A percentile compares a stretch with the other conserved stretches of the same genome.
phyloP scores from a whole-genome alignment of 2,888 invertebrate genomes.

The Apamea monoglypha region DNA sequence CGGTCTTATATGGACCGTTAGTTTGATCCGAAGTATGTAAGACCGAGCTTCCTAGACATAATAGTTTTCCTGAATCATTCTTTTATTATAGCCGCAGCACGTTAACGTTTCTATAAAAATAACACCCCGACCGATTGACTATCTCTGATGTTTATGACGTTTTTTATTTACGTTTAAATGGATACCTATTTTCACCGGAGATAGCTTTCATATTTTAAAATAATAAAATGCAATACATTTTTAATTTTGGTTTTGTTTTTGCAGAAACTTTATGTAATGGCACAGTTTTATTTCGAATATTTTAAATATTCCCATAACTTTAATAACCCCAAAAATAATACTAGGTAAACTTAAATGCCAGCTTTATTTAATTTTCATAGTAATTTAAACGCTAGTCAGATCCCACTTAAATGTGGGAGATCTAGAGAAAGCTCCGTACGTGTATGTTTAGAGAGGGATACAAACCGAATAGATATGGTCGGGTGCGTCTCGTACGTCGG shows the following conservation, averaged over 20 bases:
- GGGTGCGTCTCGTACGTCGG: slow-evolving; percentile 68
- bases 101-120: slow-evolving; percentile 39
- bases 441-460: slow-evolving; percentile 63
- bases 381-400: slow-evolving; percentile 31
- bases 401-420: slow-evolving; percentile 46
- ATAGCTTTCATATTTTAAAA: slow-evolving; percentile 21
- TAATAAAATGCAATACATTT: slow-evolving; percentile 14
- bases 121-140: slow-evolving; percentile 19
- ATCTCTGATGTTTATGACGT: slow-evolving; percentile 38
- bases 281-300: background rate
- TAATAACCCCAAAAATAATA: background rate
- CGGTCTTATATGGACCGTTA: slow-evolving; percentile 8
- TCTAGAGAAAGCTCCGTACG: slow-evolving; percentile 60
- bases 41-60: slow-evolving; percentile 1
- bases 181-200: slow-evolving; percentile 3
- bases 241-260: background rate
- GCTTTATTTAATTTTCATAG: slow-evolving; percentile 30
- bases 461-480: slow-evolving; percentile 70
- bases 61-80: slow-evolving; percentile 22
- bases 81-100: slow-evolving; percentile 24
- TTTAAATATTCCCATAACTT: background rate
- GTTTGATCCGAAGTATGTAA: slow-evolving; percentile 14
- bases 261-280: background rate
- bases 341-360: background rate
- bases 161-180: slow-evolving; percentile 32